Evolutionary conservation across 1,140 invertebrate genomes (phyloP).

Genomic region (Hylaeus volcanicus): DNA sequence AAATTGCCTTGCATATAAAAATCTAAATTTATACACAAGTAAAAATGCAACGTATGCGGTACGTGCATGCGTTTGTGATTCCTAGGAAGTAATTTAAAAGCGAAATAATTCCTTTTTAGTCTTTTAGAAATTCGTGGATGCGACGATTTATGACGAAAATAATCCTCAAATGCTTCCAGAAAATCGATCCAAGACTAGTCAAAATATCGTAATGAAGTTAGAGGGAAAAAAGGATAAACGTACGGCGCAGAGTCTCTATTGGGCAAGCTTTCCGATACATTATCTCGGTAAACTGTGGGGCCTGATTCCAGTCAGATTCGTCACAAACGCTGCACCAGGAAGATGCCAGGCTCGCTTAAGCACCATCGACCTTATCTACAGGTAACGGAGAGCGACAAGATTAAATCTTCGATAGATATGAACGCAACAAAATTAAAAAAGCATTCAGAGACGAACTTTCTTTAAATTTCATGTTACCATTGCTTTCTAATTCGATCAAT

Average conservation of each 20-base stretch:
- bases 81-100: too few relatives aligned
- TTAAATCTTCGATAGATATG: neutral
- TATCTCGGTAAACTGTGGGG: conserved; percentile 70
- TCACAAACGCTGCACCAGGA: conserved; percentile 33
- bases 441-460: too few relatives aligned
- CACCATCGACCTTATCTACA: conserved; percentile 63
- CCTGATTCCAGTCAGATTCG: conserved; percentile 69
- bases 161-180: neutral
- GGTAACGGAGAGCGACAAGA: conserved; percentile 54
- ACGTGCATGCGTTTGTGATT: too few relatives aligned
- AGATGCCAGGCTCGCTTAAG: conserved; percentile 60
- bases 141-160: neutral
- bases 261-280: conserved; percentile 71
- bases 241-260: conserved; percentile 55
- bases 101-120: too few relatives aligned
- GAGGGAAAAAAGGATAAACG: neutral
- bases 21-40: too few relatives aligned
- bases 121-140: too few relatives aligned
- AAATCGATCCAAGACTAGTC: neutral
- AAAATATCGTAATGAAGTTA: neutral
- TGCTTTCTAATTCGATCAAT: too few relatives aligned
- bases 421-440: too few relatives aligned
- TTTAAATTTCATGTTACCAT: too few relatives aligned
- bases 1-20: too few relatives aligned
- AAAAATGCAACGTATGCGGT: too few relatives aligned